Evolutionary conservation across 2,888 invertebrate genomes (phyloP), one percentile per base, ranked within the genome.

Genomic region (Parthenolecanium corni): DNA sequence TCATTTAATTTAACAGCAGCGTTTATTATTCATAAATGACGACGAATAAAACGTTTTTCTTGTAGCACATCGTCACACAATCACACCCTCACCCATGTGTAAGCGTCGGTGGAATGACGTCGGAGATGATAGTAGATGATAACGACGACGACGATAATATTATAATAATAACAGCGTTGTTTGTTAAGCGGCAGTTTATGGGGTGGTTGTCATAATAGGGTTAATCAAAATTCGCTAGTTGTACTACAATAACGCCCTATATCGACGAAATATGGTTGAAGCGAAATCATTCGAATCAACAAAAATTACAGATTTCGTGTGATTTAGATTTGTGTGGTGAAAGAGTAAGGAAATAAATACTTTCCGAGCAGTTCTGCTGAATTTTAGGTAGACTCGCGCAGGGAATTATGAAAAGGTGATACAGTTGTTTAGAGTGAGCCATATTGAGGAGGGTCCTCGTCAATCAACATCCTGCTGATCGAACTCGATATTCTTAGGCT

Each of bases 141-240:
- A 56, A 44, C 18, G 56, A 56, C 44, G 56, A 56, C 44, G 16
- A 42, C 56, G 56, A 56, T 46, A 46, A 54, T 54, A 56, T 46
- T 12, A 56, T 46, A 40, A 53, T 40, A 40, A 53, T 40, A 40
- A 56, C 56, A 56, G 46, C 56, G 56, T 56, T 56, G 56, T 56
- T 56, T 56, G 56, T 56, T 56, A 44, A 56, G 56, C 56, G 56
- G 56, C 44, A 56, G 56, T 56, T 56, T 56, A 56, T 56, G 42
- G 56, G 56, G 56, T 56, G 44, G 56, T 44, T 42, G 24, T 56
- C 42, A 56, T 56, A 56, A 56, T 56, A 56, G 56, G 56, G 56
- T 42, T 56, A 56, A 56, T 56, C 56, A 56, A 56, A 56, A 56
- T 42, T 25, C 56, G 56, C 56, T 56, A 44, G 56, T 56, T 56